phyloP scores from a whole-genome alignment of 2,888 invertebrate species.

The Linnaemya vulpina region DNA sequence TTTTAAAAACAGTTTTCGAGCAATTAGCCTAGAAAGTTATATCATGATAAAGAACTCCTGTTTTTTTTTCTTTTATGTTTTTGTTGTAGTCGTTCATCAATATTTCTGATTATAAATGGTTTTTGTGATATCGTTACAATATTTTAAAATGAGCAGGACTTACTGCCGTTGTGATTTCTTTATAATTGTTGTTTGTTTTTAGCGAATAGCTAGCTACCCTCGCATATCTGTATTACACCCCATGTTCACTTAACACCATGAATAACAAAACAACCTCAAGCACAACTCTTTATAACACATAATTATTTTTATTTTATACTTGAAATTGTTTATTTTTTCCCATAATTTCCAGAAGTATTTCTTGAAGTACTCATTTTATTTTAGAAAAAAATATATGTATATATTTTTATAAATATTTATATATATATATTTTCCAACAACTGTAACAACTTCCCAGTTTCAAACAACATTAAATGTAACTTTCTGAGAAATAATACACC shows the following conservation, averaged over 20 bases:
- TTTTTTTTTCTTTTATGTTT: too few relatives aligned
- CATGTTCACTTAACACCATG: background rate
- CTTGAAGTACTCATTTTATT: slow-evolving; percentile 3
- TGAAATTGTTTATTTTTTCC: background rate
- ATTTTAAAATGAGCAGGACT: too few relatives aligned
- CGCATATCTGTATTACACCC: background rate
- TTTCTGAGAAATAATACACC: slow-evolving; percentile 42
- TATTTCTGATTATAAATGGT: too few relatives aligned
- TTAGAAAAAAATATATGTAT: background rate
- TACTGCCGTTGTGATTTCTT: too few relatives aligned
- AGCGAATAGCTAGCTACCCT: background rate
- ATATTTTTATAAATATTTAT: background rate
- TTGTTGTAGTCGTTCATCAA: too few relatives aligned
- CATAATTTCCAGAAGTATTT: background rate
- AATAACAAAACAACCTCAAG: slow-evolving; percentile 2
- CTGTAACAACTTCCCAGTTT: background rate
- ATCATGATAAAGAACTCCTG: too few relatives aligned
- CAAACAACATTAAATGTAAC: slow-evolving; percentile 20
- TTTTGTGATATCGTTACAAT: too few relatives aligned
- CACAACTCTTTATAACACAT: background rate
- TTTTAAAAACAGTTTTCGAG: too few relatives aligned
- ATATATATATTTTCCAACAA: background rate
- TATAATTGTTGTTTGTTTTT: too few relatives aligned
- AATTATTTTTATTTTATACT: slow-evolving; percentile 7
- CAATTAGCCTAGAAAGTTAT: too few relatives aligned